phyloP scores from a whole-genome alignment of 2,113 vertebrate genomes.

The Psophia crepitans region DNA sequence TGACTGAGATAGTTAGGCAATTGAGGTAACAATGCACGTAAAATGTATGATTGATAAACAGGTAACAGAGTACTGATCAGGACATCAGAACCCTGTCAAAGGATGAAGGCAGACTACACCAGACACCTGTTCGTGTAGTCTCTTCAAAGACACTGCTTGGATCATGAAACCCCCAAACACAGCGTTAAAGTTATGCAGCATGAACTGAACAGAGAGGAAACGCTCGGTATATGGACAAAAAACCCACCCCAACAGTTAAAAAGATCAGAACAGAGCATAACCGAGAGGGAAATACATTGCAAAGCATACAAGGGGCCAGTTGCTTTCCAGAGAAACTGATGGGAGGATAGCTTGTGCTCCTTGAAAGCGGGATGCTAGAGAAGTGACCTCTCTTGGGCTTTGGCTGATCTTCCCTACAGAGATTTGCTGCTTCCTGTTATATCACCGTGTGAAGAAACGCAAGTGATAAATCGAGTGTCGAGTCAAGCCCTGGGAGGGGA shows the following conservation, averaged over 20 bases:
- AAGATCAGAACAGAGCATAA: background rate
- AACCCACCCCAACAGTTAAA: background rate
- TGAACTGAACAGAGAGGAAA: background rate
- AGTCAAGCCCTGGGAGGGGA: background rate
- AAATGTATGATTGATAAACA: background rate
- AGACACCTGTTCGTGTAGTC: background rate
- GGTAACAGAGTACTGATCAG: background rate
- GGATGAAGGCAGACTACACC: background rate
- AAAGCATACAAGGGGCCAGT: background rate
- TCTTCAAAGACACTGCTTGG: background rate
- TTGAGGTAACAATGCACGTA: background rate
- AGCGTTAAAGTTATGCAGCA: background rate
- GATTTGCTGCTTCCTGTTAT: background rate
- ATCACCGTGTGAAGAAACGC: background rate
- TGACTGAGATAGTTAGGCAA: background rate
- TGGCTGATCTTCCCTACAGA: background rate
- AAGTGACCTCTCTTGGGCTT: background rate
- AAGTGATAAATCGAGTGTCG: fast-evolving
- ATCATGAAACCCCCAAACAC: background rate
- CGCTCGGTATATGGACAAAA: background rate
- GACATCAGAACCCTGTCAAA: background rate
- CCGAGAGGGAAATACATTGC: background rate
- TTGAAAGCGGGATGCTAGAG: background rate
- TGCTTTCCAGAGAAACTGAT: background rate
- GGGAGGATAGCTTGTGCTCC: background rate